These are phyloP conservation scores for Apostichopus parvimensis DNA, from an alignment of 35 echinoderm and acorn worm genomes.

Conservation along the genomic window DNA sequence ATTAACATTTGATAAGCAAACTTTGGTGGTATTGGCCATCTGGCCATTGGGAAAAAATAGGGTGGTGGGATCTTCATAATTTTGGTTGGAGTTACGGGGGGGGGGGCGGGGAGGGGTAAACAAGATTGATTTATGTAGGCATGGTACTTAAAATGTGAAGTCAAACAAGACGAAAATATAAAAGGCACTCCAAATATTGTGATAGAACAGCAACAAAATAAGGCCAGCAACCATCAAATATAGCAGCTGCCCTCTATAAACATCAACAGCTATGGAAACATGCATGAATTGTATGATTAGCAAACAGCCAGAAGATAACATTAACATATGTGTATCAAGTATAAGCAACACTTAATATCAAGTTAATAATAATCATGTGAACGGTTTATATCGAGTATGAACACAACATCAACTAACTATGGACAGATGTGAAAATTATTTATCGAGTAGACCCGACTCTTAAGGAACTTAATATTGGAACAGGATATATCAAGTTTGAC, in stretches of 20 bases:
- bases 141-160: background rate
- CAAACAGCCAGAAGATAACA: background rate
- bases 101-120: too few species aligned
- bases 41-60: too few species aligned
- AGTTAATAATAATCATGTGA: background rate
- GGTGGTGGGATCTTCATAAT: too few species aligned
- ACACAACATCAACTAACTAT: background rate
- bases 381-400: background rate
- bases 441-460: too few species aligned
- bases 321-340: conserved; percentile 2
- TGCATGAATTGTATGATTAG: conserved; percentile 39
- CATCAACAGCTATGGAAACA: conserved; percentile 13
- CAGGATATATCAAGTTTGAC: too few species aligned
- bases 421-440: background rate
- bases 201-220: conserved; percentile 33
- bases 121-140: too few species aligned
- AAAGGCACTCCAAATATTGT: conserved; percentile 53
- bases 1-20: too few species aligned
- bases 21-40: too few species aligned
- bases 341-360: background rate
- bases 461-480: too few species aligned
- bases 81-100: too few species aligned
- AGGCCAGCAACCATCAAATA: conserved; percentile 27
- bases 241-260: background rate
- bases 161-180: background rate